These are phyloP conservation scores for Fratercula arctica DNA, from an alignment of 2,797 vertebrate genomes.

Conservation along the genomic window DNA sequence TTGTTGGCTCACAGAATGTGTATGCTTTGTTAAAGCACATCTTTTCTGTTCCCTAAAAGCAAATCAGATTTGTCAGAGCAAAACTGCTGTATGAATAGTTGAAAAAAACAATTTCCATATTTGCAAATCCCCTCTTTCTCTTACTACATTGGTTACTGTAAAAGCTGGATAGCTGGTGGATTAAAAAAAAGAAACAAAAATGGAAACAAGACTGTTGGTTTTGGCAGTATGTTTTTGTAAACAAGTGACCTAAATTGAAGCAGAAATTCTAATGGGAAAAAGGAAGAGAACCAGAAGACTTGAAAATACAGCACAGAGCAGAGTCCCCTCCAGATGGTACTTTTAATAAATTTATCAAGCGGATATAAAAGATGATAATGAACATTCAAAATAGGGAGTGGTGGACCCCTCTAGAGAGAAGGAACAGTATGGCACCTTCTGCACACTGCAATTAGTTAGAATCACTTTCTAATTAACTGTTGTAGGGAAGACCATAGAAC, in stretches of 20 bases:
- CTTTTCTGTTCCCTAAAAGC: constrained; percentile 57
- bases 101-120: not conserved
- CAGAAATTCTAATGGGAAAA: constrained; percentile 65
- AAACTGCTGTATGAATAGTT: constrained; percentile 35
- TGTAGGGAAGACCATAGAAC: not conserved
- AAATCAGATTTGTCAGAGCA: constrained; percentile 62
- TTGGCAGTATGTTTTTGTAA: constrained; percentile 66
- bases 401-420: constrained; percentile 24
- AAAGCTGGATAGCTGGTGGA: constrained; percentile 19
- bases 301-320: constrained; percentile 44
- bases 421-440: constrained; percentile 36
- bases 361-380: constrained; percentile 66
- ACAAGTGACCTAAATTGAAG: constrained; percentile 70
- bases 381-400: constrained; percentile 65
- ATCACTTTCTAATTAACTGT: constrained; percentile 34
- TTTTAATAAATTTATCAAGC: constrained; percentile 78
- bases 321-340: constrained; percentile 76
- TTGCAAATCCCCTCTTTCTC: constrained; percentile 22
- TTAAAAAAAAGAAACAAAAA: not conserved
- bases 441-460: constrained; percentile 27
- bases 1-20: constrained; percentile 17
- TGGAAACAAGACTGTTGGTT: constrained; percentile 13
- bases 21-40: constrained; percentile 41
- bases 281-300: constrained; percentile 35
- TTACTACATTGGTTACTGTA: constrained; percentile 8